Percentiles rank a stretch among this genome's conserved stretches.
Conservation (phyloP, 2,888 invertebrate species). For the Cylindroiulus punctatus region DNA sequence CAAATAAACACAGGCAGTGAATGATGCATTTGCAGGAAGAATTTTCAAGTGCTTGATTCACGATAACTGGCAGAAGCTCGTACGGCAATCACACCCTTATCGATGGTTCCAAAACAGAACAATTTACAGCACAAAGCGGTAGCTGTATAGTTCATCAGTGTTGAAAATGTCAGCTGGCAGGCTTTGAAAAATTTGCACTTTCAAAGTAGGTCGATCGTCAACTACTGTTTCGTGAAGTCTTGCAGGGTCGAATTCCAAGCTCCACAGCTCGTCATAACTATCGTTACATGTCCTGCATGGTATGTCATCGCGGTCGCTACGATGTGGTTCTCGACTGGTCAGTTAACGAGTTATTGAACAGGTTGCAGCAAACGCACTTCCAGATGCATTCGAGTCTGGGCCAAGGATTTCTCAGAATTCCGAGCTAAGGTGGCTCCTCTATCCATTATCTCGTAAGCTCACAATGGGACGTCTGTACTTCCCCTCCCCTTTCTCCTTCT, state of each 20-base stretch:
- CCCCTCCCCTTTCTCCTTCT: constrained; percentile 54
- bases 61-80: no score
- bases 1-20: no score
- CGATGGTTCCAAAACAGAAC: no score
- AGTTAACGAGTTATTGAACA: neutral
- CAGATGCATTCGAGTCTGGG: constrained; percentile 1
- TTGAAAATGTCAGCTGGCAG: no score
- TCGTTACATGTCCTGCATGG: neutral
- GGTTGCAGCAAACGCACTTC: neutral
- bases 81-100: no score
- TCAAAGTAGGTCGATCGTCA: no score
- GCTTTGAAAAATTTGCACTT: no score
- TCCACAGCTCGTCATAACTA: neutral
- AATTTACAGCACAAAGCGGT: no score
- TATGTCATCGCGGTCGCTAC: neutral
- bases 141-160: no score
- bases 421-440: constrained; percentile 26
- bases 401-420: constrained; percentile 22
- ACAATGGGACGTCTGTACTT: constrained; percentile 43
- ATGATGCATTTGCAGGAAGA: no score
- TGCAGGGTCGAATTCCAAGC: neutral
- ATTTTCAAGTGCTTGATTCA: no score
- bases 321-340: neutral
- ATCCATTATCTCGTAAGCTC: constrained; percentile 46
- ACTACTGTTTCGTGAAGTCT: neutral